These are phyloP conservation scores for Sminthurinus signatus DNA, from an alignment of 1,140 invertebrate species.

Conservation along the genomic window DNA sequence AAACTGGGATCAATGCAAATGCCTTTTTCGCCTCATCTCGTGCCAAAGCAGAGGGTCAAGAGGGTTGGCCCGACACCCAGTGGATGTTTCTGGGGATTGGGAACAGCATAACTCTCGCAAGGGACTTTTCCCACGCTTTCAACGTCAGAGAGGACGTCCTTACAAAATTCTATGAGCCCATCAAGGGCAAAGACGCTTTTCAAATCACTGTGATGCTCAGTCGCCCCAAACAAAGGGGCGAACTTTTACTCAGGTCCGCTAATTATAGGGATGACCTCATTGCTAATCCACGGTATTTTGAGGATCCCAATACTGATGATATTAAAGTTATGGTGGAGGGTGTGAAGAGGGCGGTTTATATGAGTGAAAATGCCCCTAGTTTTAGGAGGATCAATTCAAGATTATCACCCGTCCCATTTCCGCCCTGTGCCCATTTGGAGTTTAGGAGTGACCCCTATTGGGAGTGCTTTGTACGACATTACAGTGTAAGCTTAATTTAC, in stretches of 20 bases:
- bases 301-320: slow-evolving; percentile 28
- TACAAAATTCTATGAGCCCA: slow-evolving; percentile 33
- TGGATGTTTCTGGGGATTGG: slow-evolving; percentile 40
- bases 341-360: slow-evolving; percentile 33
- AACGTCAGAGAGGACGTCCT: slow-evolving; percentile 35
- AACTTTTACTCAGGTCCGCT: slow-evolving; percentile 26
- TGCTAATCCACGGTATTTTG: slow-evolving; percentile 37
- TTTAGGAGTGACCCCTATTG: slow-evolving; percentile 29
- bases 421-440: slow-evolving; percentile 23
- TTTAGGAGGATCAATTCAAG: slow-evolving; percentile 25
- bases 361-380: slow-evolving; percentile 35
- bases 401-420: slow-evolving; percentile 35
- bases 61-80: slow-evolving; percentile 38
- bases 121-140: slow-evolving; percentile 31
- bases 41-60: slow-evolving; percentile 26
- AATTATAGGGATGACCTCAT: slow-evolving; percentile 32
- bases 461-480: slow-evolving; percentile 38
- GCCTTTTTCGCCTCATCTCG: slow-evolving; percentile 36
- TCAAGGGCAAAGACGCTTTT: slow-evolving; percentile 36
- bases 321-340: slow-evolving; percentile 40
- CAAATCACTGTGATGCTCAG: slow-evolving; percentile 40
- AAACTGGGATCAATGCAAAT: slow-evolving; percentile 33
- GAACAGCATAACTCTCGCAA: slow-evolving; percentile 7
- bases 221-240: slow-evolving; percentile 31
- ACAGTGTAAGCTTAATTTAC: too few relatives aligned